Conservation (phyloP, 2,797 vertebrate species). For the Sebastes matsubarae region DNA sequence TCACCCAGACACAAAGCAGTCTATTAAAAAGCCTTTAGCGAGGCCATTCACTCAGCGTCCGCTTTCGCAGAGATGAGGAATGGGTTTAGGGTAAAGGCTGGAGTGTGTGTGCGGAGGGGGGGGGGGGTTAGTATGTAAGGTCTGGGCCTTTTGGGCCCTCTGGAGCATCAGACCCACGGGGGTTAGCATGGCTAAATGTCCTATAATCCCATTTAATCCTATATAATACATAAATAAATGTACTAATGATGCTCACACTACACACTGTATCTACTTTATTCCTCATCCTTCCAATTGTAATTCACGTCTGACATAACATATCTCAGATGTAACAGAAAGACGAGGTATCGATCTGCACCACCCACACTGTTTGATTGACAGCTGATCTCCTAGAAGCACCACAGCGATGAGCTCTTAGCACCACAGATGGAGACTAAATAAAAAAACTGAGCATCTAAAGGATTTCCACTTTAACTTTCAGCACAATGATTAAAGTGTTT, state of each 20-base stretch:
- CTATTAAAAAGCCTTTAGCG: conserved; percentile 83
- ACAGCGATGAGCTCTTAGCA: neutral
- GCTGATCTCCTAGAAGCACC: neutral
- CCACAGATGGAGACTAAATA: conserved; percentile 2
- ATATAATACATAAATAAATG: neutral
- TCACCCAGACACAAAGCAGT: conserved; percentile 74
- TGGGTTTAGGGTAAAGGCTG: conserved; percentile 53
- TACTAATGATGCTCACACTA: conserved; percentile 6
- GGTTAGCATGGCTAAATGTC: conserved; percentile 11
- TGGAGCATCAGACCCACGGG: conserved; percentile 6
- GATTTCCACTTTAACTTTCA: conserved; percentile 20
- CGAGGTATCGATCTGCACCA: neutral
- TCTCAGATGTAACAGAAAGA: neutral
- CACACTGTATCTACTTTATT: neutral
- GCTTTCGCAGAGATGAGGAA: conserved; percentile 58
- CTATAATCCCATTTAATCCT: conserved; percentile 37
- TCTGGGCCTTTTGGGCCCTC: conserved; percentile 30
- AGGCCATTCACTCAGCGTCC: conserved; percentile 63
- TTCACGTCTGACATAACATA: neutral
- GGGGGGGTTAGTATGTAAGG: conserved; percentile 30
- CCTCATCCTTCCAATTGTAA: neutral
- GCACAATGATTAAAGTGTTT: conserved; percentile 22
- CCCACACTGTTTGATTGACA: neutral
- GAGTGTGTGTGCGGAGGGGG: neutral
- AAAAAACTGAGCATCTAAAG: neutral